phyloP scores from a whole-genome alignment of 1,140 invertebrate species.

The Pseudomyrmex dendroicus region DNA sequence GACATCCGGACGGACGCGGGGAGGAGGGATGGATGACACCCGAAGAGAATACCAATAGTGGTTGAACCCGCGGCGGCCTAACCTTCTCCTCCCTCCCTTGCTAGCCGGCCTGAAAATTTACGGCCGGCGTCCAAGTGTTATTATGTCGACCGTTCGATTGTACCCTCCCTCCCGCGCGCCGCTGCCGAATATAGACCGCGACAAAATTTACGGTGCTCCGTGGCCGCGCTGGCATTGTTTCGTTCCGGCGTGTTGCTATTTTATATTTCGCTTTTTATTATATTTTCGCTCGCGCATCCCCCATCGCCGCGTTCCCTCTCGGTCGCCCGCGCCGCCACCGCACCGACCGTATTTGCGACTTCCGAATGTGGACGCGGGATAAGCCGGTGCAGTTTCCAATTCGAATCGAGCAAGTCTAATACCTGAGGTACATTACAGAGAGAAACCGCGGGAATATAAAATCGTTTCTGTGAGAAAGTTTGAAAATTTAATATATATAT shows the following conservation, averaged over 20 bases:
- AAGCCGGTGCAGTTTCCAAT: background rate
- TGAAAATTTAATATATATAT: background rate
- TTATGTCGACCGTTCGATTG: slow-evolving; percentile 79
- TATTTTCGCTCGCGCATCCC: slow-evolving; percentile 11
- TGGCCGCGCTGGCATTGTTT: slow-evolving; percentile 68
- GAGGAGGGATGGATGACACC: slow-evolving; percentile 45
- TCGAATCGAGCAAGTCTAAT: background rate
- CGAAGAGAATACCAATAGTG: slow-evolving; percentile 77
- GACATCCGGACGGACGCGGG: too few species aligned
- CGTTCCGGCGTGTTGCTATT: slow-evolving; percentile 47
- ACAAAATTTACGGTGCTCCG: slow-evolving; percentile 75
- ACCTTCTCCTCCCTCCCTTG: background rate
- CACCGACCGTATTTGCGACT: slow-evolving; percentile 23
- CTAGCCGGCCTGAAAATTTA: slow-evolving; percentile 73
- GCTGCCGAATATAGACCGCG: slow-evolving; percentile 73
- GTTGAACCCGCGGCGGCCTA: slow-evolving; percentile 62
- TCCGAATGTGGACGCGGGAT: background rate
- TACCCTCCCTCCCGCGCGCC: slow-evolving; percentile 48
- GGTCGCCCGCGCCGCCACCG: background rate
- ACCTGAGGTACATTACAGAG: background rate
- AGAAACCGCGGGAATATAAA: background rate
- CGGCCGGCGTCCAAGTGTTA: slow-evolving; percentile 77
- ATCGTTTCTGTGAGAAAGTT: background rate
- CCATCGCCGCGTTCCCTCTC: background rate
- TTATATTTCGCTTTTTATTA: slow-evolving; percentile 57